Evolutionary conservation across 2,888 invertebrate species (phyloP), one percentile per base, ranked within the genome.

Genomic region (Drosophila nr. perissopoda): DNA sequence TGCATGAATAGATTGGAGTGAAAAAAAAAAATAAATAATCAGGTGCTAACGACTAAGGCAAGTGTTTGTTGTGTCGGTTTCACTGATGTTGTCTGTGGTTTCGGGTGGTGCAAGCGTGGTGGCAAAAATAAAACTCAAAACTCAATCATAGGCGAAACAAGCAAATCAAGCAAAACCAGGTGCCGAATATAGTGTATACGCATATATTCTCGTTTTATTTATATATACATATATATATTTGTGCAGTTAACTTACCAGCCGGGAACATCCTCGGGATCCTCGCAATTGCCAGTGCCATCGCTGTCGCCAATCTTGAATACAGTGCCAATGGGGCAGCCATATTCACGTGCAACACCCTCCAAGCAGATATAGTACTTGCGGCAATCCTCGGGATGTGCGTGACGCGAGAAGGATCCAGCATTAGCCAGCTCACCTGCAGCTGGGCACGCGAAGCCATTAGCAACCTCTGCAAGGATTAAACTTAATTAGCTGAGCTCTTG

Each of bases 331-430:
- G 98, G 98, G 94, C 98, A 98, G 80, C 98, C 98, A 93, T 98
- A 98, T 93, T 98, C 98, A 83, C 98, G 95, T 79, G 98, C 97
- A 70, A 96, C 96, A 83, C 97, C 97, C 93, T 98, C 98, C 79
- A 98, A 93, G 93, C 98, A 98, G 94, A 98, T 98, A 95, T 97
- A 98, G 94, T 98, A 98, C 93, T 98, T 98, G 91, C 98, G 96
- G 95, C 97, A 98, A 94, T 97, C 97, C 83, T 98, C 97, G 42
- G 98, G 98, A 94, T 98, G 98, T 70, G 98, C 97, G 94, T 98
- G 98, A 92, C 98, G 96, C 88, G 98, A 97, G 96, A 98, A 98
- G 77, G 97, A 96, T 75, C 98, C 98, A 79, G 96, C 95, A 91
- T 96, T 96, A 90, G 96, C 95, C 38, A 97, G 95, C 93, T 97